Evolutionary conservation across 1,140 invertebrate genomes (phyloP), one percentile per base, ranked within the genome.

Genomic region (Theocolax elegans): DNA sequence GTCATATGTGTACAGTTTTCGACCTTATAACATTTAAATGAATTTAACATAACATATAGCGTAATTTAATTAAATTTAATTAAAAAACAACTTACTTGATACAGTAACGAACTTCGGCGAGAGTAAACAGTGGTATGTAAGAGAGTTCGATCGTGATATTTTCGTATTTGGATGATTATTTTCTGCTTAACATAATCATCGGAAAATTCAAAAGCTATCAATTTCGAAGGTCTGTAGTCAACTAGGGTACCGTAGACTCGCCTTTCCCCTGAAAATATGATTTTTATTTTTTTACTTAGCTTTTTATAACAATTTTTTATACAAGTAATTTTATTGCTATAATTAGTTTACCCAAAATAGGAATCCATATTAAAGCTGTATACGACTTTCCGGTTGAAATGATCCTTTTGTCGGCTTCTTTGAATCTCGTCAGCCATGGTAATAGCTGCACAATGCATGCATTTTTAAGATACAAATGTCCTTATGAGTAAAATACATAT

Each of bases 381-480:
- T 77, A 82, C 9, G 74, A 76, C 63, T 82, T 81, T 21, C 79
- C 77, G 10, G 29, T 46, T 1, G 59, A 62, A 13, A 79, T 63
- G 23, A 76, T 74, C 71, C 75, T 71, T 1, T 69, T 60, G 59
- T 82, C 79, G 15, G 80, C 77, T 74, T 81, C 79, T 59, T 71
- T 76, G 35, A 82, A 56, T 68, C 75, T 77, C 51, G 67, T 75
- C n/a, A 79, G 42, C 78, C 79, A 80, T 46, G 78, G 78, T 51
- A 79, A 65, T 6, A 78, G 71, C 80, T 80, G 67, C 29, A 73
- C 35, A 77, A 74, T 71, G n/a, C n/a, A n/a, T n/a, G n/a, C n/a
- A n/a, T n/a, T 29, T 40, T 21, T 23, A 53, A 53, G 23, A 53
- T n/a, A 53, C 3, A 46, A 6, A 46, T 46, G n/a, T 19, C 4